These are phyloP conservation scores for Pandion haliaetus DNA, from an alignment of 2,113 vertebrate genomes.

Conservation along the genomic window DNA sequence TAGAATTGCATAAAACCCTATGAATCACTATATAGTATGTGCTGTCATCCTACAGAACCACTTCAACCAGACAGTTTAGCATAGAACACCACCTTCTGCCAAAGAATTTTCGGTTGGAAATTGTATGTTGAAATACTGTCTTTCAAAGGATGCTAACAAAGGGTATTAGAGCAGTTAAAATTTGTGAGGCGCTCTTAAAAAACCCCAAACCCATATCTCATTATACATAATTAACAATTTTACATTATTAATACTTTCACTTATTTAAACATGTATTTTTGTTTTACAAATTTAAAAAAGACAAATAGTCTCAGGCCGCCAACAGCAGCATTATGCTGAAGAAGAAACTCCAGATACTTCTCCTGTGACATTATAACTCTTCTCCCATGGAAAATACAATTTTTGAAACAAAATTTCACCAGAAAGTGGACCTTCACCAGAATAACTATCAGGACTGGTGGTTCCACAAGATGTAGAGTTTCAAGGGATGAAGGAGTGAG, in stretches of 20 bases:
- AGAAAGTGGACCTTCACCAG: neutral
- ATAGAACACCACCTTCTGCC: neutral
- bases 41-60: neutral
- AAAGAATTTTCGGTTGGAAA: neutral
- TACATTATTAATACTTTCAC: neutral
- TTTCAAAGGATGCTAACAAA: neutral
- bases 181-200: neutral
- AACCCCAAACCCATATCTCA: neutral
- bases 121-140: accelerated
- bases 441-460: neutral
- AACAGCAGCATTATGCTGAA: neutral
- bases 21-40: neutral
- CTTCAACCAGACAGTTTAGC: neutral
- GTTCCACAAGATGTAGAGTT: neutral
- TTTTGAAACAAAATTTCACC: neutral
- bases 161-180: neutral
- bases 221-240: neutral
- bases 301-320: neutral
- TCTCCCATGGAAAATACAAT: neutral
- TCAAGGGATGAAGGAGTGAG: neutral
- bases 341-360: neutral
- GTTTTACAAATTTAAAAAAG: neutral
- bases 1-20: neutral
- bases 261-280: neutral
- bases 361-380: neutral